These are phyloP conservation scores for Conomelus anceps DNA, from an alignment of 2,888 invertebrate species.

Conservation along the genomic window DNA sequence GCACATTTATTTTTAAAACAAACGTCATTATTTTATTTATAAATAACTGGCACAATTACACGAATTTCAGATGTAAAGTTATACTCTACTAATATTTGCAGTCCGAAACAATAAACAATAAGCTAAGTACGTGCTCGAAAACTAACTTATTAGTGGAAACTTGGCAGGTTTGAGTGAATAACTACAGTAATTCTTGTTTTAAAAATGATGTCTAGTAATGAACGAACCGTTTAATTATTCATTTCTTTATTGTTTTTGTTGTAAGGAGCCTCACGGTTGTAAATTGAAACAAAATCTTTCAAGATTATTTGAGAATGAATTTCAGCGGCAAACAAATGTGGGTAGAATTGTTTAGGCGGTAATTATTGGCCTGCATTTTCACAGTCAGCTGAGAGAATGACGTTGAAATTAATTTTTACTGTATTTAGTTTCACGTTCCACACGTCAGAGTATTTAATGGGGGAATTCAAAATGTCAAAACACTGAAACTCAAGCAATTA, in stretches of 20 bases:
- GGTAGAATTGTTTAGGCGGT: not conserved
- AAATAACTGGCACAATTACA: not conserved
- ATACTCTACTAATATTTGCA: not conserved
- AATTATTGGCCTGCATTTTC: not conserved
- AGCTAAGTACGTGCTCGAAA: not conserved
- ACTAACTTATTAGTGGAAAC: not conserved
- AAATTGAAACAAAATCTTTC: not conserved
- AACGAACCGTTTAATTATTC: not conserved
- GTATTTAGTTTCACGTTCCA: not conserved
- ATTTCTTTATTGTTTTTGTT: not conserved
- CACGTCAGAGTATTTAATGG: not conserved
- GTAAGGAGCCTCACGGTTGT: not conserved
- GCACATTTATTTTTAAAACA: not conserved
- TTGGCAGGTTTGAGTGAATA: not conserved
- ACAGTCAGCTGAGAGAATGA: not conserved
- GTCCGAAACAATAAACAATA: not conserved
- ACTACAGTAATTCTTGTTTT: not conserved
- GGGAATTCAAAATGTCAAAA: not conserved
- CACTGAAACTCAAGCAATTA: not conserved
- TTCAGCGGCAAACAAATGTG: not conserved
- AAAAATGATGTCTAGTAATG: not conserved
- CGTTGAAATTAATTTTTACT: not conserved
- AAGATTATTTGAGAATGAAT: not conserved
- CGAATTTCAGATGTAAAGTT: not conserved
- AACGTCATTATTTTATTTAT: not conserved